Percentiles rank a stretch among this genome's conserved stretches.
Conservation (phyloP, 2,113 vertebrate genomes). For the Hippocampus barbouri region DNA sequence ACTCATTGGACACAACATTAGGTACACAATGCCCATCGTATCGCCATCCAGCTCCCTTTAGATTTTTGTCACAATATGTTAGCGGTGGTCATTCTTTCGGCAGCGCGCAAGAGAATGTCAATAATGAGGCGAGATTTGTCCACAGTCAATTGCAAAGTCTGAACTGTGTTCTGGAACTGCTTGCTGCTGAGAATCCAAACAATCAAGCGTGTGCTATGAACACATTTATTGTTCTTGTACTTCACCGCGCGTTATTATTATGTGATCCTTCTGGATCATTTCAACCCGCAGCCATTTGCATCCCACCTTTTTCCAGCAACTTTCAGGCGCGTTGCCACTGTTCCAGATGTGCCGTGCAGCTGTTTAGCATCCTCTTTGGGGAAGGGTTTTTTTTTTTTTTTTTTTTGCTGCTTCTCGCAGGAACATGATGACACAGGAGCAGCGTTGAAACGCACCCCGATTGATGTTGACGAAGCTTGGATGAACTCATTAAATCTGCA, state of each 20-base stretch:
- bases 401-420: neutral
- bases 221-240: neutral
- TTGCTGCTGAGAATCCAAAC: constrained; percentile 50
- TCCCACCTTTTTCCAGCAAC: neutral
- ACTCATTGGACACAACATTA: neutral
- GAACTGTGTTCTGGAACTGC: constrained; percentile 31
- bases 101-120: too few relatives aligned
- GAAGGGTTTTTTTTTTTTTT: neutral
- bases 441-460: neutral
- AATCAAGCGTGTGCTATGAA: constrained; percentile 1
- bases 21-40: neutral
- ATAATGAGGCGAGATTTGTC: neutral
- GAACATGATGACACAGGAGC: neutral
- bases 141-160: constrained; percentile 9
- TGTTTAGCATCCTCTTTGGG: neutral
- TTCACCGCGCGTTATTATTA: neutral
- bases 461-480: too few relatives aligned
- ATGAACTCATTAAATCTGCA: too few relatives aligned
- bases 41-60: neutral
- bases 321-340: neutral
- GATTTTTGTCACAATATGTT: neutral
- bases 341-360: neutral
- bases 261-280: constrained; percentile 6
- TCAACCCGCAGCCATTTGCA: neutral
- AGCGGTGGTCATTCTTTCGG: neutral